Evolutionary conservation across 2,113 vertebrate species (phyloP).

Genomic region (Entosphenus tridentatus): DNA sequence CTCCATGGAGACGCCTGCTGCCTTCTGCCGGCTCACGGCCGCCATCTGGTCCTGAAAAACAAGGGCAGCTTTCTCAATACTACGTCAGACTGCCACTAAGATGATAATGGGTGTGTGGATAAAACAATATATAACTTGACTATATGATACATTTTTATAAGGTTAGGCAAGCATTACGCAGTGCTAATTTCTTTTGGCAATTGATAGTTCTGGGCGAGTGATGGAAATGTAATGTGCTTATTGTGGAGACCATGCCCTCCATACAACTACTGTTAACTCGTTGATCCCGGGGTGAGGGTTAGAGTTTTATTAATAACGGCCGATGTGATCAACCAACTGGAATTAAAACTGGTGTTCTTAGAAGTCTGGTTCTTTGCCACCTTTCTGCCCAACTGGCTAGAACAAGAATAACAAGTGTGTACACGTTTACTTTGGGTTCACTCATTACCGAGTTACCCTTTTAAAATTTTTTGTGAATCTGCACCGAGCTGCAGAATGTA

Average conservation of each 20-base stretch:
- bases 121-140: slow-evolving; percentile 9
- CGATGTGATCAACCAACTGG: background rate
- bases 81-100: background rate
- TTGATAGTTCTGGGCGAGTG: no score
- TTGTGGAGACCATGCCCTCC: no score
- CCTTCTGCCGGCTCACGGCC: slow-evolving; percentile 26
- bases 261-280: no score
- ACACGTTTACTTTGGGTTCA: no score
- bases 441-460: no score
- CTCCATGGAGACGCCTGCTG: slow-evolving; percentile 27
- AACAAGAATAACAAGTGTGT: background rate
- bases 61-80: slow-evolving; percentile 9
- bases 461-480: no score
- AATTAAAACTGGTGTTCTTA: background rate
- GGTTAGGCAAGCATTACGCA: no score
- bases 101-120: background rate
- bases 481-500: no score
- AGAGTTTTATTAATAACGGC: background rate
- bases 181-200: no score
- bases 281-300: no score
- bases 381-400: no score
- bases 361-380: background rate
- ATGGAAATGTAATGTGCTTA: no score
- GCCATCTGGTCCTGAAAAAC: slow-evolving; percentile 31
- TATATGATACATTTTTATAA: background rate